Evolutionary conservation across 64 coral and sea anemone genomes (phyloP), one percentile per base, ranked within the genome.

Genomic region (Montipora efflorescens): DNA sequence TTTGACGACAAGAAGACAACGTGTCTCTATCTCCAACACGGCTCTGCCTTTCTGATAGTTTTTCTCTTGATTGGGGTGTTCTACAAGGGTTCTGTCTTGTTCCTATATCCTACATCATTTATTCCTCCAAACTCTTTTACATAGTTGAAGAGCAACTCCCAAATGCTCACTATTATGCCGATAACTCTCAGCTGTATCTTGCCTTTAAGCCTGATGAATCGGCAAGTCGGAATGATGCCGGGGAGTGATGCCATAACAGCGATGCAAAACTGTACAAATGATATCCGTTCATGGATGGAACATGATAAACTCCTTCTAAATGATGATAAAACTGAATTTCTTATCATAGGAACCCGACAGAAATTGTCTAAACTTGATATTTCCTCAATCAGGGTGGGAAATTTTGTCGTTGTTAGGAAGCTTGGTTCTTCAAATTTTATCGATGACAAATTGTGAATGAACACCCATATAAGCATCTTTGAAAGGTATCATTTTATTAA

Each of bases 341-440:
- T 87, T 55, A 87, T 87, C 12, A 44, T 69, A 64, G 83, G 53
- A 71, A 87, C 83, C 9, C 53, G 61, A 67, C 59, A 87, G 3
- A 1, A 84, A 59, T 59, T 87, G 48, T 72, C 68, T 72, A 72
- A 72, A 72, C 19, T 72, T 7, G 18, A 72, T 72, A 36, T 72
- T 72, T 25, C 68, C 23, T 81, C 57, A 3, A 59, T 49, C 3
- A 28, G 28, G 28, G 57, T 49, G 23, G 79, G 48, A 15, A 59
- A 81, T 25, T 18, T 16, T 52, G 79, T 55, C 25, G 57, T 59
- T 55, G 12, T 81, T 21, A 81, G 79, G 45, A 81, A 81, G 3
- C 19, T 50, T 51, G 5, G 48, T 3, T 51, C 16, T 55, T 49
- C 4, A 10, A 10, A 7, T 55, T 55, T 2, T 25, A 59, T 81